Base-by-base conservation (phyloP, 1,140 invertebrate genomes). In the Lepidotrigona ventralis region DNA sequence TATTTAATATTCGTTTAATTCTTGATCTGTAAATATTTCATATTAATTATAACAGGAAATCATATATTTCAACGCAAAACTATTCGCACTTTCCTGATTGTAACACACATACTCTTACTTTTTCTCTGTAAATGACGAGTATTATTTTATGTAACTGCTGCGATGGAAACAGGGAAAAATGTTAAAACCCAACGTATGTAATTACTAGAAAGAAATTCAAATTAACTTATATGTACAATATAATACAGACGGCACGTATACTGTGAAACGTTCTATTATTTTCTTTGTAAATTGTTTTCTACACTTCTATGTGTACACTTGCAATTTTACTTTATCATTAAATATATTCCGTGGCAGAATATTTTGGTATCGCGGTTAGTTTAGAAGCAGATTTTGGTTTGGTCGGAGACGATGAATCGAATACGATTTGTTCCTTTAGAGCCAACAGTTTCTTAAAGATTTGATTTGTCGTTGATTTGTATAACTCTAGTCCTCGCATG, bases 261-360 rank as follows among this genome's bases (percentile, higher is more conserved):
- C 17, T 29, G 23, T 51, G 76, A 66, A 66, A 58, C n/a, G 29
- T 68, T 58, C n/a, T 80, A 39, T 70, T 76, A 39, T 64, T 58
- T 82, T 23, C 19, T 46, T 68, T 39, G 19, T 11, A 68, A 39
- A 69, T 51, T 58, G 29, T 79, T 58, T 70, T 15, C 17, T 70
- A 70, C 5, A 15, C 11, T 11, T 33, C 54, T 58, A 54, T 71
- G 17, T 71, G 6, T 71, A 79, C 53, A 79, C 12, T 39, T 53
- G 23, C n/a, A 46, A 63, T 73, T 33, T 73, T 23, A 19, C 2
- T 17, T 21, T 1, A 8, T 51, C 17, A 81, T 90, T 91, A 94
- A 53, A 94, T 81, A 63, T 93, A 94, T 81, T 93, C 93, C 1
- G 89, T 91, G 8, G 91, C 91, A 0, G 91, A 93, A 75, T 94